Base-by-base conservation (phyloP, 2,113 vertebrate genomes). In the Colossoma macropomum region DNA sequence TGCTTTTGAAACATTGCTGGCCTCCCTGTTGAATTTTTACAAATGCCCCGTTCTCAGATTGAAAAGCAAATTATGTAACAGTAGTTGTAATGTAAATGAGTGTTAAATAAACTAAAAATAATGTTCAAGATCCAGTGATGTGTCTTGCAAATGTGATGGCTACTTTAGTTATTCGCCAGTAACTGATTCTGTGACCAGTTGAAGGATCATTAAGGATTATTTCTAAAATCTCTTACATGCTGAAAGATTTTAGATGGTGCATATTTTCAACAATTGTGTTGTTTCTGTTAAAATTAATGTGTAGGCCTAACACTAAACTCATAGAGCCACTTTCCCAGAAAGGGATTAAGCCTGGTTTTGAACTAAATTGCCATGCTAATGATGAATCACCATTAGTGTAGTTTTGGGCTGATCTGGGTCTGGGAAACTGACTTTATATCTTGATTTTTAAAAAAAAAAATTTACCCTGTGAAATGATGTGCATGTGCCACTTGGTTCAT, bases 131-230 rank as follows among this genome's bases (percentile, higher is more conserved):
- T 70, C 68, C 68, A 45, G 45, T 45, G 19, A 34, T 59, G 79
- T 80, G 41, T 80, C 30, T 72, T 73, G 41, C 27, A 23, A 72
- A 41, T 30, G 54, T n/a, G 70, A 28, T 62, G 38, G 52, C 66
- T 72, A 54, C 25, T 15, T 79, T 28, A 45, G 52, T 48, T 72
- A 30, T 72, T 60, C 19, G 62, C 32, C 52, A 38, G 25, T 69
- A 70, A 79, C 65, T 41, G 19, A 27, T 80, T 59, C 6, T 72
- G 23, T 70, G 50, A 70, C 41, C 41, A 45, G 34, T 27, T 45
- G 70, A 80, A 80, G 38, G 56, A 27, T 28, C 62, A 19, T 52
- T 9, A 3, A 19, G 17, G 17, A 62, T 52, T 59, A 17, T 48
- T 48, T 45, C 45, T 50, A 45, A 45, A 45, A 9, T 45, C 41